phyloP scores from a whole-genome alignment of 2,888 invertebrate species.

The Blomia tropicalis region DNA sequence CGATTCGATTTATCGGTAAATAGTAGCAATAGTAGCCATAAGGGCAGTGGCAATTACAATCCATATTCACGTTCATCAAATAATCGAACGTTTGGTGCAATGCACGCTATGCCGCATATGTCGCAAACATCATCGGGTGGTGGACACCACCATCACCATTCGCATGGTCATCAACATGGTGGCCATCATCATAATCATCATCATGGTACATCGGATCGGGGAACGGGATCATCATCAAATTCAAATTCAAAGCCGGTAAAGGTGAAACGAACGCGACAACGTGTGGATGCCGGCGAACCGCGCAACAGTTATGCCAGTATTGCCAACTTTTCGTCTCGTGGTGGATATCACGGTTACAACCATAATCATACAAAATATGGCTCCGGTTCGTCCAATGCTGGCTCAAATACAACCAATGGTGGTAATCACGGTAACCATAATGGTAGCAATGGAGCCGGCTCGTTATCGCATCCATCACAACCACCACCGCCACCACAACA shows the following conservation, averaged over 20 bases:
- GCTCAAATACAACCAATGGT: background rate
- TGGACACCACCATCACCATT: background rate
- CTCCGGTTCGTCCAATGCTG: background rate
- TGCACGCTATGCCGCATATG: conserved; percentile 8
- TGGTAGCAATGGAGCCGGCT: background rate
- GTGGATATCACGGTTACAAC: conserved; percentile 25
- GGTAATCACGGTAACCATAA: background rate
- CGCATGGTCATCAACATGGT: background rate
- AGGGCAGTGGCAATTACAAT: too few species aligned
- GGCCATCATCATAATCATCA: background rate
- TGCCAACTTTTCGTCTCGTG: conserved; percentile 34
- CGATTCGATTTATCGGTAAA: too few species aligned
- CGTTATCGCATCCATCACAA: too few species aligned
- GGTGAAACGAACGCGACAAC: conserved; percentile 77
- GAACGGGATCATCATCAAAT: too few species aligned
- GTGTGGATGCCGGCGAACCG: conserved; percentile 81
- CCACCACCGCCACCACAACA: too few species aligned
- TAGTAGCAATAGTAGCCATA: too few species aligned
- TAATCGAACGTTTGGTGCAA: background rate
- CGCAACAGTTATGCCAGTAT: conserved; percentile 76
- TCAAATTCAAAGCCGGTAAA: conserved; percentile 32
- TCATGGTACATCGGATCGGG: too few species aligned
- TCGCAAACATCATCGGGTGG: background rate
- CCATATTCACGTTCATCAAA: too few species aligned
- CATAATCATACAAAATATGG: background rate